Percentiles rank a stretch among this genome's conserved stretches.
Evolutionary conservation across 2,888 invertebrate genomes (phyloP).

Genomic region (Nomada hirtipes): DNA sequence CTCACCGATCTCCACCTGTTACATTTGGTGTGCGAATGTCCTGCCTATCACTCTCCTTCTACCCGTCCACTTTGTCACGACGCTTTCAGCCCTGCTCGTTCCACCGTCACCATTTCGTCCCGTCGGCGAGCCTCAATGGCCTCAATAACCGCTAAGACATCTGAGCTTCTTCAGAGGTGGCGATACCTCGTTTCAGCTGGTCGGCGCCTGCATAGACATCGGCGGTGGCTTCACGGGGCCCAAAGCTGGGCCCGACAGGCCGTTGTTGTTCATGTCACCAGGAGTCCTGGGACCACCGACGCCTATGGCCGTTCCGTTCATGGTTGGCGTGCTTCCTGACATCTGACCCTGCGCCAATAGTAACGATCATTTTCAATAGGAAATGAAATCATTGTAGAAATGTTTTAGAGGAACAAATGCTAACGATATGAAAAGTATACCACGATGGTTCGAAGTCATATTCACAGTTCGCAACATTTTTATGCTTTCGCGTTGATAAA

Average conservation of each 20-base stretch:
- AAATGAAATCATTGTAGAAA: too few species aligned
- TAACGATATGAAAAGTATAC: too few species aligned
- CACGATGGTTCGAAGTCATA: too few species aligned
- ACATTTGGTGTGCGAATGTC: neutral
- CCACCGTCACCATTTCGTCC: slow-evolving; percentile 8
- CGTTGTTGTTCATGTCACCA: slow-evolving; percentile 83
- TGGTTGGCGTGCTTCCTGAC: slow-evolving; percentile 77
- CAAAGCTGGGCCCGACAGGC: slow-evolving; percentile 80
- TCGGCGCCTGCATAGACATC: slow-evolving; percentile 83
- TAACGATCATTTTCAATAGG: slow-evolving; percentile 27
- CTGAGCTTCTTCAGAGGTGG: slow-evolving; percentile 82
- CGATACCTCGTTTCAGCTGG: slow-evolving; percentile 83
- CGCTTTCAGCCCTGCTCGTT: slow-evolving; percentile 25
- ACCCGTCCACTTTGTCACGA: slow-evolving; percentile 20
- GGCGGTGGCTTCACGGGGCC: slow-evolving; percentile 82
- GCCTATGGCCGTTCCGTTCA: slow-evolving; percentile 80
- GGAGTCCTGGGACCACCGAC: slow-evolving; percentile 80
- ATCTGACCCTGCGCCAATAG: slow-evolving; percentile 80
- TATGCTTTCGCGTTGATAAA: too few species aligned
- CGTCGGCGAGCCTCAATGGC: slow-evolving; percentile 41
- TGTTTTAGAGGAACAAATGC: too few species aligned
- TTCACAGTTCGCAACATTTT: too few species aligned
- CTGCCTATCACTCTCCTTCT: slow-evolving; percentile 12
- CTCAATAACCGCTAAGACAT: slow-evolving; percentile 83
- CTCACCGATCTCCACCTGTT: neutral